Percentiles rank a stretch among this genome's conserved stretches.
These are phyloP conservation scores for Phodopus roborovskii DNA, from an alignment of 2,113 vertebrate species.

Conservation along the genomic window DNA sequence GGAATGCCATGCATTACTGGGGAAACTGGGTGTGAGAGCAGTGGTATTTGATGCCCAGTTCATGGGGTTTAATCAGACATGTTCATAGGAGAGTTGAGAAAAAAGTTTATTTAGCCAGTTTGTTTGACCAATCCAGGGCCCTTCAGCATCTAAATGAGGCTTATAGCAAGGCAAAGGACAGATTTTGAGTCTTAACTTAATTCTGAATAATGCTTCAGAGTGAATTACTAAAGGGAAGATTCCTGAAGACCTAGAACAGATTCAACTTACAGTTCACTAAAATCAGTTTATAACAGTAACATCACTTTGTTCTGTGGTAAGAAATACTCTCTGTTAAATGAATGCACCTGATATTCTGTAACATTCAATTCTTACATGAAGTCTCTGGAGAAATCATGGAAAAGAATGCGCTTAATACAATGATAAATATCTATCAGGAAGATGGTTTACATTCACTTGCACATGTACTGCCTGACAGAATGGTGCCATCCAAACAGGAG, in stretches of 20 bases:
- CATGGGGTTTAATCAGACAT: neutral
- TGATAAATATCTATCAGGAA: neutral
- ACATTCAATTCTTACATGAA: neutral
- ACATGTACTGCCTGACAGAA: neutral
- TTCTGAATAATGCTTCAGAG: neutral
- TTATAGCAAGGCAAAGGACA: neutral
- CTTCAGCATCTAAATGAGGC: neutral
- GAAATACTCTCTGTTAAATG: neutral
- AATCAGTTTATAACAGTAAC: neutral
- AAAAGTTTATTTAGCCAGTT: neutral
- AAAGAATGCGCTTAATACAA: neutral
- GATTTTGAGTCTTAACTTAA: neutral
- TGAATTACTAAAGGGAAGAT: slow-evolving; percentile 47
- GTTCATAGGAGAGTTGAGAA: neutral
- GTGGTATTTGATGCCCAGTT: neutral
- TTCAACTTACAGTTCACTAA: neutral
- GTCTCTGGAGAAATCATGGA: slow-evolving; percentile 3
- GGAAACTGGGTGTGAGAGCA: neutral
- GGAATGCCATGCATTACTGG: neutral
- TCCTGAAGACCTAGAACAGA: neutral
- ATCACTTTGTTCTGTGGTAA: slow-evolving; percentile 1
- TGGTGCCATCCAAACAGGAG: neutral
- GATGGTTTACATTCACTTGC: neutral
- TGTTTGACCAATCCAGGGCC: neutral
- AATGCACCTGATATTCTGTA: neutral